Evolutionary conservation across 2,797 vertebrate species (phyloP).

Genomic region (Spinus pinus): DNA sequence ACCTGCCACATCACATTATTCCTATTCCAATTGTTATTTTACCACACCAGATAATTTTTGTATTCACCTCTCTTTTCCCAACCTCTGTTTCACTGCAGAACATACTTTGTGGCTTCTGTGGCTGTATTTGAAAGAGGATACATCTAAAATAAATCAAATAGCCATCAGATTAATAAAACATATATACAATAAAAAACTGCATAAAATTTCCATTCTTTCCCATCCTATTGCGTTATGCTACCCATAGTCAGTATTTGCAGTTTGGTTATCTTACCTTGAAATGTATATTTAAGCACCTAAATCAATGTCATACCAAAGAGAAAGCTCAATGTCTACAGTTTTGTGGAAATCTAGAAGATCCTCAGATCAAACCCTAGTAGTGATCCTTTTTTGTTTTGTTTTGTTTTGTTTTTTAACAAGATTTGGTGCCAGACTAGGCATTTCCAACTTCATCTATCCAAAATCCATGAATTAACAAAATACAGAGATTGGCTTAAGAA

Average conservation of each 20-base stretch:
- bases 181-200: not conserved
- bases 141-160: not conserved
- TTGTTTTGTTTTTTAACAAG: not conserved
- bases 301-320: not conserved
- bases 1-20: not conserved
- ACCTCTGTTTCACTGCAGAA: not conserved
- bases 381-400: not conserved
- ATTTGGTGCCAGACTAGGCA: not conserved
- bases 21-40: not conserved
- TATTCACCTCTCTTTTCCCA: not conserved
- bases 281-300: not conserved
- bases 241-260: not conserved
- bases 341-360: not conserved
- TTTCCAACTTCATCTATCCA: not conserved
- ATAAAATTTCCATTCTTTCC: not conserved
- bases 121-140: not conserved
- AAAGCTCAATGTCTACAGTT: not conserved
- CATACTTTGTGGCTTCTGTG: not conserved
- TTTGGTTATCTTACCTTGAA: not conserved
- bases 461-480: not conserved
- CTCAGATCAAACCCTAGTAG: not conserved
- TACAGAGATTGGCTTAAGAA: not conserved
- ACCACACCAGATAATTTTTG: not conserved
- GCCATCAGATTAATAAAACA: not conserved
- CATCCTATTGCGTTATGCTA: not conserved